Evolutionary conservation across 2,797 vertebrate genomes (phyloP).

Genomic region (Rhadinocentrus ornatus): DNA sequence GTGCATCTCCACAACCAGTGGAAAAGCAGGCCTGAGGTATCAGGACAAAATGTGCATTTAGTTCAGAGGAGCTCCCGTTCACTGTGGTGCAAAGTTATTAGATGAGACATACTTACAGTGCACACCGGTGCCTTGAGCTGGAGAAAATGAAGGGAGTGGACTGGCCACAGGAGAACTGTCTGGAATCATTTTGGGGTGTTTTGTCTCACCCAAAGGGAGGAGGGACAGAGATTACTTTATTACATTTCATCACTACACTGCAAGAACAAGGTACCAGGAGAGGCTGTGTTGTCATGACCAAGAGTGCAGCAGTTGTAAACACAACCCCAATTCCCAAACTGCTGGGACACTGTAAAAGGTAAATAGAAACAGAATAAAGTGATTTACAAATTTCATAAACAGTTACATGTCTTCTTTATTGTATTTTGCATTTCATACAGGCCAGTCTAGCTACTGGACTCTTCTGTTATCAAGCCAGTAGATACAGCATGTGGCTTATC

Average conservation of each 20-base stretch:
- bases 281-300: slow-evolving; percentile 19
- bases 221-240: slow-evolving; percentile 50
- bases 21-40: slow-evolving; percentile 20
- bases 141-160: slow-evolving; percentile 51
- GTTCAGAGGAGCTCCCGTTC: slow-evolving; percentile 32
- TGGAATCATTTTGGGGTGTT: slow-evolving; percentile 42
- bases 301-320: slow-evolving; percentile 16
- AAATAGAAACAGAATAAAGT: not conserved
- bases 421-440: no score
- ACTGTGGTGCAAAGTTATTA: slow-evolving; percentile 42
- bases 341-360: not conserved
- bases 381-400: no score
- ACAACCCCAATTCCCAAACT: not conserved
- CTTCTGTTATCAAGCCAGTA: no score
- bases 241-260: slow-evolving; percentile 14
- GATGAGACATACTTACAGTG: slow-evolving; percentile 52
- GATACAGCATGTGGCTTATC: no score
- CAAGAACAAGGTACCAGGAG: slow-evolving; percentile 35
- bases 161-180: slow-evolving; percentile 34
- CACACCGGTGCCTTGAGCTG: slow-evolving; percentile 43
- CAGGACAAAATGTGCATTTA: slow-evolving; percentile 23
- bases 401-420: no score
- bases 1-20: slow-evolving; percentile 15
- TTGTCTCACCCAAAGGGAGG: slow-evolving; percentile 44
- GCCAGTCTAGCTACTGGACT: no score